Conservation (phyloP, 2,113 vertebrate species). For the Neodon shergylaensis region DNA sequence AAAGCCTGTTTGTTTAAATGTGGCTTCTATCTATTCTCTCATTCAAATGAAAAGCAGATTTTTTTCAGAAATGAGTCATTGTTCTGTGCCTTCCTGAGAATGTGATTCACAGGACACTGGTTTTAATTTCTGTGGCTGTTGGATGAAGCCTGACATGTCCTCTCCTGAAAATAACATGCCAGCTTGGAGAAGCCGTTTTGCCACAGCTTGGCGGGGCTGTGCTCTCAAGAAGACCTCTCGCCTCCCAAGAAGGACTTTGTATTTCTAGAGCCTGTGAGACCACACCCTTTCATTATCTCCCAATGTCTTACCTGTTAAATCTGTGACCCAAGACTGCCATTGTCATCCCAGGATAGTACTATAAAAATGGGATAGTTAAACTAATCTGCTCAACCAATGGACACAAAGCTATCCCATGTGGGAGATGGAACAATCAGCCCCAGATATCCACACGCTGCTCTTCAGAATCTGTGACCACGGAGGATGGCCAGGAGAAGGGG, state of each 20-base stretch:
- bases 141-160: conserved; percentile 70
- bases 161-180: conserved; percentile 68
- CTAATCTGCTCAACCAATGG: not conserved
- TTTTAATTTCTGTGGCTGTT: conserved; percentile 73
- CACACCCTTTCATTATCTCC: conserved; percentile 35
- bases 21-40: conserved; percentile 37
- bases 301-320: not conserved
- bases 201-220: conserved; percentile 41
- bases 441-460: not conserved
- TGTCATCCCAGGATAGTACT: not conserved
- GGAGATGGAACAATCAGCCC: not conserved
- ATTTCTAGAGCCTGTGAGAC: conserved; percentile 18
- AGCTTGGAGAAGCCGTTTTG: conserved; percentile 60
- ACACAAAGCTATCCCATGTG: not conserved
- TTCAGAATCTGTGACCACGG: not conserved
- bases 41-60: conserved; percentile 53
- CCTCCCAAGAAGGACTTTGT: not conserved
- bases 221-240: conserved; percentile 51
- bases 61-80: conserved; percentile 64
- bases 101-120: conserved; percentile 66
- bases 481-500: not conserved
- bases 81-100: conserved; percentile 67
- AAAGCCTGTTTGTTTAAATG: conserved; percentile 68
- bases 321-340: not conserved
- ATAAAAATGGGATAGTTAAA: conserved; percentile 24